These are phyloP conservation scores for Halictus quadricinctus DNA, from an alignment of 2,888 invertebrate genomes.

Conservation along the genomic window DNA sequence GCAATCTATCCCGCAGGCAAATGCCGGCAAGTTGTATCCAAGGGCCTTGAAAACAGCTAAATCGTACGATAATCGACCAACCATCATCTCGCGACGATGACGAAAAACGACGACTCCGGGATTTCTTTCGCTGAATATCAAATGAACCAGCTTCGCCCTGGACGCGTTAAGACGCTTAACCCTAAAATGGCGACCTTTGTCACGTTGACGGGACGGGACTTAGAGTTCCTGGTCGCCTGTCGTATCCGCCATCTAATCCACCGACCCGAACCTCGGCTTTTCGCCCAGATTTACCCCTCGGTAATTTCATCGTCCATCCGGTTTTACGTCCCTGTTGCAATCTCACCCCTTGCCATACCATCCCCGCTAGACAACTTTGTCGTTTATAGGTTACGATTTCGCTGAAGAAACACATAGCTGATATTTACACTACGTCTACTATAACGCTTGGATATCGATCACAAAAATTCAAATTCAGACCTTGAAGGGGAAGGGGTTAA, in stretches of 20 bases:
- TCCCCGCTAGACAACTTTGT: neutral
- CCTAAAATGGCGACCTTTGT: conserved; percentile 16
- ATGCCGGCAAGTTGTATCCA: conserved; percentile 32
- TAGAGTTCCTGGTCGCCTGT: neutral
- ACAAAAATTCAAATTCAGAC: neutral
- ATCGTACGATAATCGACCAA: conserved; percentile 24
- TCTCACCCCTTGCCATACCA: neutral
- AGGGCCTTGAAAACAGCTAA: conserved; percentile 44
- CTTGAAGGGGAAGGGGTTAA: neutral
- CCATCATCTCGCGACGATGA: conserved; percentile 3
- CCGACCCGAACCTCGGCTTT: neutral
- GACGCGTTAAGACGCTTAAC: conserved; percentile 10
- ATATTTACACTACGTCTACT: neutral
- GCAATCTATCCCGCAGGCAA: conserved; percentile 37
- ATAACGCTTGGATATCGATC: neutral
- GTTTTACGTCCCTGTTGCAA: neutral
- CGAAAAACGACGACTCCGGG: neutral
- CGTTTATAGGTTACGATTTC: neutral
- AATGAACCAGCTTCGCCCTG: conserved; percentile 1
- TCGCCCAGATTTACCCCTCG: neutral
- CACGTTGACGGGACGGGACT: neutral
- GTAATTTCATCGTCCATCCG: neutral
- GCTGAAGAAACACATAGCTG: neutral
- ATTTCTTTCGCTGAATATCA: conserved; percentile 28
- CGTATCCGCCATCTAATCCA: neutral